These are phyloP conservation scores for Stercorarius parasiticus DNA, from an alignment of 2,113 vertebrate species.

Conservation along the genomic window DNA sequence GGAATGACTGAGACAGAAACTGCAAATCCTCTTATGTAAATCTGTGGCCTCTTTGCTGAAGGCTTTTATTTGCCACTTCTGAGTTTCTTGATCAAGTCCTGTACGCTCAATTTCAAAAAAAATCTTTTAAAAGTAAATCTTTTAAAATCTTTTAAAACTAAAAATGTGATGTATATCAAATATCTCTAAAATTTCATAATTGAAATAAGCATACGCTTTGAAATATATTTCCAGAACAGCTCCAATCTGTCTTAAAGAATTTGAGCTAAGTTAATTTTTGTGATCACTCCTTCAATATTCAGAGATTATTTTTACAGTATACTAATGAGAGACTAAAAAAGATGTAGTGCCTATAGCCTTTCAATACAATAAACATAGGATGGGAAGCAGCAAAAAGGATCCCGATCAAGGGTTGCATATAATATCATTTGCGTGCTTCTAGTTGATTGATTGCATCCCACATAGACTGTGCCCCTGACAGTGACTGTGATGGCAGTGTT, in stretches of 20 bases:
- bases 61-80: neutral
- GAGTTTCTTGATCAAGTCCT: neutral
- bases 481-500: neutral
- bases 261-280: neutral
- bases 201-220: neutral
- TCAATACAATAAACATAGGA: neutral
- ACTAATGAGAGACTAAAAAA: neutral
- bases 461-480: neutral
- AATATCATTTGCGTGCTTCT: neutral
- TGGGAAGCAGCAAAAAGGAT: neutral
- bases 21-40: neutral
- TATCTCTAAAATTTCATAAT: neutral
- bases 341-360: neutral
- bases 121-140: neutral
- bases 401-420: neutral
- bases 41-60: neutral
- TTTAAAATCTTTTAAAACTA: neutral
- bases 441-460: neutral
- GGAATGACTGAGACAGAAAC: neutral
- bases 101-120: neutral
- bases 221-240: neutral
- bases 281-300: neutral
- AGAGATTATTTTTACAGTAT: neutral
- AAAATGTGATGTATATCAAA: neutral
- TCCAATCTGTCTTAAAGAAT: neutral